Evolutionary conservation across 2,797 vertebrate species (phyloP).

Genomic region (Ptychadena robeensis): DNA sequence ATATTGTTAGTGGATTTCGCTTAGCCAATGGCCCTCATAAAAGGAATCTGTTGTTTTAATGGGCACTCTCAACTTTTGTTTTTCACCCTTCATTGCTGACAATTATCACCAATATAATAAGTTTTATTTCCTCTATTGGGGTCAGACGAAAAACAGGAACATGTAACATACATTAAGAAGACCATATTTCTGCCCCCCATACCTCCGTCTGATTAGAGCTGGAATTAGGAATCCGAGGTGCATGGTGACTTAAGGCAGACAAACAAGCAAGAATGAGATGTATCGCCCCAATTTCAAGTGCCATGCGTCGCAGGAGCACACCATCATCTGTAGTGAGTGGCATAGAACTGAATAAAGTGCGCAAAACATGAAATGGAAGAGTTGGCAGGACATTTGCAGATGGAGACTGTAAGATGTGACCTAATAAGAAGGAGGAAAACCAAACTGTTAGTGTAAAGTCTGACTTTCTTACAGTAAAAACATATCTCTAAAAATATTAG

Average conservation of each 20-base stretch:
- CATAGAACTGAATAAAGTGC: constrained; percentile 90
- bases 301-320: constrained; percentile 92
- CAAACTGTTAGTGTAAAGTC: background rate
- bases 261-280: constrained; percentile 97
- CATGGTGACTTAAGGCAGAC: constrained; percentile 95
- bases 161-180: too few relatives aligned
- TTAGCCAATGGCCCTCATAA: too few relatives aligned
- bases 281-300: constrained; percentile 94
- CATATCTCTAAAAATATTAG: too few relatives aligned
- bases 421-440: constrained; percentile 69
- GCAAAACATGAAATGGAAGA: constrained; percentile 92
- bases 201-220: constrained; percentile 89
- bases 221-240: constrained; percentile 88
- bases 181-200: too few relatives aligned
- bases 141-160: too few relatives aligned
- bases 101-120: too few relatives aligned
- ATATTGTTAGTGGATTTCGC: too few relatives aligned
- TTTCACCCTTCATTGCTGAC: too few relatives aligned
- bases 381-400: constrained; percentile 96
- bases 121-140: too few relatives aligned
- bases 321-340: constrained; percentile 95
- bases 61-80: too few relatives aligned
- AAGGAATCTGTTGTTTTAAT: too few relatives aligned
- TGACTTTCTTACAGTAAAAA: background rate
- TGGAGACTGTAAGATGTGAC: constrained; percentile 96